These are phyloP conservation scores for Dasypogon diadema DNA, from an alignment of 2,888 invertebrate species.

Conservation along the genomic window DNA sequence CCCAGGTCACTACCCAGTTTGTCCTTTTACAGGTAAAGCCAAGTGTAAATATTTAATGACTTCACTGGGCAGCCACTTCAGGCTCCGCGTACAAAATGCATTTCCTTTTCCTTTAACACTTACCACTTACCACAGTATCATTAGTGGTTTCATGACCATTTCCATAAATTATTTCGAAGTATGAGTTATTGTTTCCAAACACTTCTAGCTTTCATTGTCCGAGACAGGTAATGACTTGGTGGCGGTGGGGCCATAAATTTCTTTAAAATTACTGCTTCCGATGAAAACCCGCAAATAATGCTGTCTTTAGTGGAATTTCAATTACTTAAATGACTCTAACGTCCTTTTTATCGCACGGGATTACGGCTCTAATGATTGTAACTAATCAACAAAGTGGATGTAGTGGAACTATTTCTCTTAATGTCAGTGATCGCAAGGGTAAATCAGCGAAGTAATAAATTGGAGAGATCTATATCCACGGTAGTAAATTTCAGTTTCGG, in stretches of 20 bases:
- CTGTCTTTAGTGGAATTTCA: conserved; percentile 34
- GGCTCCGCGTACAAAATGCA: neutral
- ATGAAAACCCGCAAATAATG: conserved; percentile 9
- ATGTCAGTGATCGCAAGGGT: neutral
- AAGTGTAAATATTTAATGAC: conserved; percentile 52
- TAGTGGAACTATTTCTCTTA: conserved; percentile 1
- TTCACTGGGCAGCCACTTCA: conserved; percentile 21
- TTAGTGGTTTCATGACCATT: conserved; percentile 47
- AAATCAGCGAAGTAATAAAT: no score
- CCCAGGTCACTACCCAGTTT: conserved; percentile 27
- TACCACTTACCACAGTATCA: conserved; percentile 27
- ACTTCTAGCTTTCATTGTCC: conserved; percentile 17
- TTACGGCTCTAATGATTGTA: conserved; percentile 27
- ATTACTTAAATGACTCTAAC: conserved; percentile 34
- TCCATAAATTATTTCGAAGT: conserved; percentile 49
- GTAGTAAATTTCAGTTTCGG: no score
- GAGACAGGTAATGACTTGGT: conserved; percentile 49
- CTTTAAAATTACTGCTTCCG: conserved; percentile 47
- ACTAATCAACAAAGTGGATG: conserved; percentile 31
- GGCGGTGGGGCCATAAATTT: conserved; percentile 32
- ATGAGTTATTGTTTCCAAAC: conserved; percentile 45
- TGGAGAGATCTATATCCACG: no score
- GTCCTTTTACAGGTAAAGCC: conserved; percentile 51
- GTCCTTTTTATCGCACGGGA: conserved; percentile 21
- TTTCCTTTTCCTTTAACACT: conserved; percentile 46